Conservation (phyloP, 2,888 invertebrate genomes). For the Phortica magna region DNA sequence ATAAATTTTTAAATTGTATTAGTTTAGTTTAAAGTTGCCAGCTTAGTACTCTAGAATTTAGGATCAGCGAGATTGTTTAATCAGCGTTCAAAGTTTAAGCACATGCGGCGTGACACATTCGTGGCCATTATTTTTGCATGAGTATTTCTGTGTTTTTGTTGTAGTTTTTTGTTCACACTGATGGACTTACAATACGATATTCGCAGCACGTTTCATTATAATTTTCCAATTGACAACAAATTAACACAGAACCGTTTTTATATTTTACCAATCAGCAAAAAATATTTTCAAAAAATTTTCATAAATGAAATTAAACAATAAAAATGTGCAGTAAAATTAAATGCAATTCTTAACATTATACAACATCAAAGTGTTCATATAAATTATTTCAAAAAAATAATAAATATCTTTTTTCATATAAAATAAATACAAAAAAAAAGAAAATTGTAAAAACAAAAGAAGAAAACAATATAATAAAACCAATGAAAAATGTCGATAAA, state of each 20-base stretch:
- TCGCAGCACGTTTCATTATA: not conserved
- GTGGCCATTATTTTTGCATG: too few relatives aligned
- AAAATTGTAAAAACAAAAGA: not conserved
- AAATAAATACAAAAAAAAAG: not conserved
- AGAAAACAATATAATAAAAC: not conserved
- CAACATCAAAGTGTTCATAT: not conserved
- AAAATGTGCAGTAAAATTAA: not conserved
- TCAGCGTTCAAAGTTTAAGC: too few relatives aligned
- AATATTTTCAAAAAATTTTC: not conserved
- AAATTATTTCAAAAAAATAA: not conserved
- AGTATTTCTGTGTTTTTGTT: not conserved
- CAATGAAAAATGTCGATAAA: not conserved
- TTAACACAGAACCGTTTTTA: not conserved
- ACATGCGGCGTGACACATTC: too few relatives aligned
- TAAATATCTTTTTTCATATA: not conserved
- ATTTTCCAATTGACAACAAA: conserved; percentile 4
- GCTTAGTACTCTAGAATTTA: too few relatives aligned
- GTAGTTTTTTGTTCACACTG: not conserved
- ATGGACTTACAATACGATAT: not conserved
- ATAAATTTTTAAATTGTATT: too few relatives aligned
- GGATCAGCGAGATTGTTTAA: too few relatives aligned
- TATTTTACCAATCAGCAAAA: not conserved
- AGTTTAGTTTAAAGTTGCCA: too few relatives aligned
- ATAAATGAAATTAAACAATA: not conserved
- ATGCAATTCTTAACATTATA: not conserved